Conservation (phyloP, 1,140 invertebrate species). For the Pseudomyrmex sp. region DNA sequence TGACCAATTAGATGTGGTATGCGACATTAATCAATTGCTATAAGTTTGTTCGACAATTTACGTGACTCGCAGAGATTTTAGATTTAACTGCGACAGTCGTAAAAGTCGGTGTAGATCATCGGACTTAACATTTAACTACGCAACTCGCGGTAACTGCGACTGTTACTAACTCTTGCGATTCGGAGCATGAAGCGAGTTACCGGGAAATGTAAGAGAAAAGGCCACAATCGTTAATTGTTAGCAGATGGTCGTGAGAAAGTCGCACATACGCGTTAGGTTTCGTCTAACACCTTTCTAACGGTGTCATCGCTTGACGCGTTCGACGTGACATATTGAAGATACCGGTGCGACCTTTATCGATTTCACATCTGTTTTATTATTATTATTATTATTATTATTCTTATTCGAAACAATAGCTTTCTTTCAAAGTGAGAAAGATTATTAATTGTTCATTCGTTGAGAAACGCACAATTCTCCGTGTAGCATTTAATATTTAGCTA, state of each 20-base stretch:
- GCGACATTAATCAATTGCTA: background rate
- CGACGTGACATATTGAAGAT: background rate
- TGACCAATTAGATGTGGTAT: slow-evolving; percentile 23
- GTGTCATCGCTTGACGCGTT: background rate
- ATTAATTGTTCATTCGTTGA: no score
- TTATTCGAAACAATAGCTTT: slow-evolving; percentile 1
- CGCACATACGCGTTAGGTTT: background rate
- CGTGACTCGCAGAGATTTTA: slow-evolving; percentile 20
- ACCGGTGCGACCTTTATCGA: background rate
- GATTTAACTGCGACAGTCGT: background rate
- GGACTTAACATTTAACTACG: slow-evolving; percentile 42
- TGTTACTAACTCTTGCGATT: slow-evolving; percentile 33
- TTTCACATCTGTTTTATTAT: background rate
- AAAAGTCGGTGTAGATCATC: slow-evolving; percentile 45
- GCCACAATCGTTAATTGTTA: slow-evolving; percentile 38
- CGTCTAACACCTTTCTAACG: background rate
- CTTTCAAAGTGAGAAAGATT: no score
- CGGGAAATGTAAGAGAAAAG: slow-evolving; percentile 39
- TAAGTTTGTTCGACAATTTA: background rate
- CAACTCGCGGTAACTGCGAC: background rate
- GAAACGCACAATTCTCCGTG: background rate
- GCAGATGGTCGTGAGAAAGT: slow-evolving; percentile 42
- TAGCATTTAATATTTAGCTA: background rate
- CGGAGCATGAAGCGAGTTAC: background rate
- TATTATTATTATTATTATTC: slow-evolving; percentile 11